A percentile compares a stretch with the other conserved stretches of the same genome.
Evolutionary conservation across 1,140 invertebrate species (phyloP).

Genomic region (Aphelinus certus): DNA sequence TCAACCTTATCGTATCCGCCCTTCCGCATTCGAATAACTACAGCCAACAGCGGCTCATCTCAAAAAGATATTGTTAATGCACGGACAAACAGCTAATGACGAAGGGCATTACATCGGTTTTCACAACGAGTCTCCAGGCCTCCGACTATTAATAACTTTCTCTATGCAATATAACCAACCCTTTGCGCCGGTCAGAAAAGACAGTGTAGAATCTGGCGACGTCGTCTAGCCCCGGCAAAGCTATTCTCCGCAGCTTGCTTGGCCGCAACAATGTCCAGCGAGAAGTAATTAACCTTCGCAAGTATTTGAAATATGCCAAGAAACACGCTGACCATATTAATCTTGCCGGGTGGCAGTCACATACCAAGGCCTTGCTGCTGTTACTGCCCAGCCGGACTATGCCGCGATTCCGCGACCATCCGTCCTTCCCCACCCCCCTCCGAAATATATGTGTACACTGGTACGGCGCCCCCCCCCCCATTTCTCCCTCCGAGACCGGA

Average conservation of each 20-base stretch:
- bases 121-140: background rate
- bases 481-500: background rate
- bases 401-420: background rate
- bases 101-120: conserved; percentile 19
- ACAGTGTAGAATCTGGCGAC: conserved; percentile 17
- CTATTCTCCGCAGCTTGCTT: background rate
- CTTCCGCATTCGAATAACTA: too few species aligned
- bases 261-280: conserved; percentile 55
- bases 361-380: conserved; percentile 45
- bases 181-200: background rate
- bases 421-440: too few species aligned
- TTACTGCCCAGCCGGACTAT: background rate
- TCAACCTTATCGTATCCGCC: too few species aligned
- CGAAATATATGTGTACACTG: background rate
- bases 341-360: conserved; percentile 48
- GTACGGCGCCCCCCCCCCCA: background rate
- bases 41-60: too few species aligned
- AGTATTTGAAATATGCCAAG: conserved; percentile 63
- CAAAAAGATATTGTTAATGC: conserved; percentile 8
- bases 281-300: conserved; percentile 59
- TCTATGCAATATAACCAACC: conserved; percentile 32
- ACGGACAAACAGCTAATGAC: conserved; percentile 19
- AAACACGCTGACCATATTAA: conserved; percentile 63
- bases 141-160: conserved; percentile 36
- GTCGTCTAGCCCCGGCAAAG: background rate